Conservation (phyloP, 1,140 invertebrate genomes). For the Brachionus angularis region DNA sequence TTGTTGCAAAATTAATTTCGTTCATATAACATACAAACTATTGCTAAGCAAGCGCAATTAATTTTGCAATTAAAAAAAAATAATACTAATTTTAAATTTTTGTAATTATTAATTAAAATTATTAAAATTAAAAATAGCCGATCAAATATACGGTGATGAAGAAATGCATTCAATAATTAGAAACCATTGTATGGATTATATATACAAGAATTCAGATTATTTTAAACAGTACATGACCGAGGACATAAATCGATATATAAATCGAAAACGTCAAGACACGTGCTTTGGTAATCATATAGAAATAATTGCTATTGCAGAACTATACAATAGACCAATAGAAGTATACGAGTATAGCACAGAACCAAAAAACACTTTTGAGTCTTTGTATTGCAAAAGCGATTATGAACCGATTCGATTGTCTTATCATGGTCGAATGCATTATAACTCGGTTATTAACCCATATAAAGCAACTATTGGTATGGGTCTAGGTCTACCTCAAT, state of each 20-base stretch:
- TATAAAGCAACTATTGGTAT: slow-evolving; percentile 75
- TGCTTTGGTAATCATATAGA: slow-evolving; percentile 90
- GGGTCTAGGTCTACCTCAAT: slow-evolving; percentile 77
- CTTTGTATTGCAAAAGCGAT: slow-evolving; percentile 67
- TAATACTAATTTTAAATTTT: too few relatives aligned
- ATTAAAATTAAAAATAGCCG: slow-evolving; percentile 60
- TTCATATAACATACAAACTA: background rate
- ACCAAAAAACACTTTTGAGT: slow-evolving; percentile 85
- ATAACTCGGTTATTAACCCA: slow-evolving; percentile 84
- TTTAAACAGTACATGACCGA: slow-evolving; percentile 90
- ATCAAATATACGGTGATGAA: slow-evolving; percentile 87
- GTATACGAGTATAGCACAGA: slow-evolving; percentile 82
- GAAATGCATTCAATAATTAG: slow-evolving; percentile 81
- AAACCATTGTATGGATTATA: slow-evolving; percentile 85
- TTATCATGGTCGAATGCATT: slow-evolving; percentile 83
- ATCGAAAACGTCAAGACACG: slow-evolving; percentile 65
- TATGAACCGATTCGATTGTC: slow-evolving; percentile 77
- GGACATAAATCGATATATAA: slow-evolving; percentile 80
- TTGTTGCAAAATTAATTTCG: background rate
- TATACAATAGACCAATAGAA: slow-evolving; percentile 86
- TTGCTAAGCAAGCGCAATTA: background rate
- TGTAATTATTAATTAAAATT: background rate
- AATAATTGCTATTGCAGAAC: slow-evolving; percentile 86
- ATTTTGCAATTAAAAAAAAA: too few relatives aligned
- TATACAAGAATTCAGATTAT: slow-evolving; percentile 80